Evolutionary conservation across 2,113 vertebrate species (phyloP).

Genomic region (Neotragus pygmaeus): DNA sequence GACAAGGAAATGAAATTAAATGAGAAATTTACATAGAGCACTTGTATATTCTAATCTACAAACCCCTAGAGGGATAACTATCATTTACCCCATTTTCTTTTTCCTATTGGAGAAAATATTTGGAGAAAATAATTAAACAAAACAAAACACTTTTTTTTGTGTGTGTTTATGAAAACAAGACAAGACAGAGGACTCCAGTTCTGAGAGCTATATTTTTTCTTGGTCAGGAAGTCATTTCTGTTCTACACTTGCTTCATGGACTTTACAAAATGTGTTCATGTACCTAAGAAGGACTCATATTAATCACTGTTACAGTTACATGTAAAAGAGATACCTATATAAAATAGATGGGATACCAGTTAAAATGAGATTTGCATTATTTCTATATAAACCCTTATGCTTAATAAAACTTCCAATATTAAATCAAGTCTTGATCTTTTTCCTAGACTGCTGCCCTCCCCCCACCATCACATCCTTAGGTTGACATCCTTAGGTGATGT

Average conservation of each 20-base stretch:
- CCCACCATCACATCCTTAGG: background rate
- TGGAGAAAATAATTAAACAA: background rate
- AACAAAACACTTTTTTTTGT: background rate
- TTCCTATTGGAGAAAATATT: background rate
- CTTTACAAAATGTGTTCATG: background rate
- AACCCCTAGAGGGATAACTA: background rate
- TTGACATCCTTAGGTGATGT: background rate
- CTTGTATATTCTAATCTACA: background rate
- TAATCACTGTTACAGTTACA: background rate
- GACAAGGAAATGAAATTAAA: background rate
- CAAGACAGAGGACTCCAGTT: background rate
- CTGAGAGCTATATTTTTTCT: background rate
- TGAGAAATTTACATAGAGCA: background rate
- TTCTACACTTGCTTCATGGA: background rate
- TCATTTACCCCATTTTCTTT: background rate
- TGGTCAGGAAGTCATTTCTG: background rate
- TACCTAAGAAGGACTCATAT: background rate
- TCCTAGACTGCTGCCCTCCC: fast-evolving
- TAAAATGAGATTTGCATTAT: background rate
- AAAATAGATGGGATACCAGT: background rate
- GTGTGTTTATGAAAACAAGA: background rate
- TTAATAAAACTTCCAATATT: background rate
- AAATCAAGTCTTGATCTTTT: background rate
- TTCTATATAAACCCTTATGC: background rate
- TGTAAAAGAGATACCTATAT: background rate